These are phyloP conservation scores for Sitta europaea DNA, from an alignment of 2,113 vertebrate species.

Conservation along the genomic window DNA sequence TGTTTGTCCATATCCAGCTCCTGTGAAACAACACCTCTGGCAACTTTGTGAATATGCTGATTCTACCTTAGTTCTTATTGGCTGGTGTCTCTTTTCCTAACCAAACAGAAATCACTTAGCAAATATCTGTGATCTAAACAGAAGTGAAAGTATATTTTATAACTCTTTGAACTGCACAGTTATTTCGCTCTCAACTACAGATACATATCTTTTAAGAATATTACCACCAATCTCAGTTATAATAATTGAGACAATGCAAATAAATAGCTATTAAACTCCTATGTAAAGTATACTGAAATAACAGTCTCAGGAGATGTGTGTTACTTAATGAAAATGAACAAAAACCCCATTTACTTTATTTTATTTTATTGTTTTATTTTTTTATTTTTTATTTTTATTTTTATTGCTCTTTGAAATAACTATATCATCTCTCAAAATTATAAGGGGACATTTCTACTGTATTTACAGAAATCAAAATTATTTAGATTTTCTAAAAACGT, in stretches of 20 bases:
- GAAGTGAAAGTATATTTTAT: neutral
- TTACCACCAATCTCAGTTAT: neutral
- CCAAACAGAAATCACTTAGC: neutral
- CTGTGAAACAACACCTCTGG: neutral
- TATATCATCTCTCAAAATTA: neutral
- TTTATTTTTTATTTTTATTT: neutral
- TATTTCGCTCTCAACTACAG: neutral
- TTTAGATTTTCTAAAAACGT: neutral
- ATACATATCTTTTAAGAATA: neutral
- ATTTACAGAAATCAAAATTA: neutral
- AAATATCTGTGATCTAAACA: neutral
- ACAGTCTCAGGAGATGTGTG: neutral
- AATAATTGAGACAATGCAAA: conserved; percentile 11
- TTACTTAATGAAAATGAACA: neutral
- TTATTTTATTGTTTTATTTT: neutral
- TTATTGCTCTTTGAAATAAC: neutral
- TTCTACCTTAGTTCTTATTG: neutral
- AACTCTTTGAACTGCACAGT: neutral
- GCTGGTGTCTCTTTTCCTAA: neutral
- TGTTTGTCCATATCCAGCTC: neutral
- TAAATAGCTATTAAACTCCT: neutral
- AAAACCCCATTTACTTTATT: neutral
- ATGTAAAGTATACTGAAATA: neutral
- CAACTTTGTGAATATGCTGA: neutral
- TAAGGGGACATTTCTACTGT: neutral